Conservation (phyloP, 2,797 vertebrate species). For the Enteromius viviparus region DNA sequence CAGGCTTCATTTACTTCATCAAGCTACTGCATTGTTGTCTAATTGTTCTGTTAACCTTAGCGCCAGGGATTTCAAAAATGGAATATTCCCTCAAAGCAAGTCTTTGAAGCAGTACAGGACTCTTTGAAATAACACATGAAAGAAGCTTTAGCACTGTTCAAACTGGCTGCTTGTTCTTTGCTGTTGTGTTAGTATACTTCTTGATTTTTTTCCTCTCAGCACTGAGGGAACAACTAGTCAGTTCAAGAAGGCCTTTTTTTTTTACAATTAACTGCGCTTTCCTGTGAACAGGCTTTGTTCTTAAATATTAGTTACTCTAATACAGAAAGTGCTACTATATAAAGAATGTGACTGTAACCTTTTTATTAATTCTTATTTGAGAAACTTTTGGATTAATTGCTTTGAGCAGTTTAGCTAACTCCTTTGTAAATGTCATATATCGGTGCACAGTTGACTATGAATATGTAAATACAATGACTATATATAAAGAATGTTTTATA, state of each 20-base stretch:
- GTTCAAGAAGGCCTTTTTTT: not conserved
- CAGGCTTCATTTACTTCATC: constrained; percentile 21
- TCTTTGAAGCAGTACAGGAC: constrained; percentile 44
- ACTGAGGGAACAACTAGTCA: constrained; percentile 10
- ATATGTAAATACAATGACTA: not conserved
- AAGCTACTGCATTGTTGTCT: constrained; percentile 35
- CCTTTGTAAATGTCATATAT: not conserved
- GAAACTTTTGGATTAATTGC: not conserved
- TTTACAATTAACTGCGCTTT: constrained; percentile 1
- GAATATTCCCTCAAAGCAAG: constrained; percentile 18
- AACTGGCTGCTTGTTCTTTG: constrained; percentile 9
- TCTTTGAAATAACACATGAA: constrained; percentile 58
- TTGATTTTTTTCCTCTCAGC: constrained; percentile 15
- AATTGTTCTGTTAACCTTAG: constrained; percentile 43
- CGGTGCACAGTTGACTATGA: not conserved
- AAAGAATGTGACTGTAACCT: not conserved
- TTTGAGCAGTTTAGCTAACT: not conserved
- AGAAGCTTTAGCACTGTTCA: constrained; percentile 33
- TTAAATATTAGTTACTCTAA: constrained; percentile 19
- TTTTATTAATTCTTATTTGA: not conserved
- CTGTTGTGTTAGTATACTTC: constrained; percentile 16
- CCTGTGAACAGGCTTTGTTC: not conserved
- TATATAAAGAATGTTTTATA: not conserved
- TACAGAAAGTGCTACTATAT: not conserved
- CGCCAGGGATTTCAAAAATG: constrained; percentile 21